Percentiles rank a stretch among this genome's conserved stretches.
Conservation (phyloP, 2,888 invertebrate species). For the Tipula helvola region DNA sequence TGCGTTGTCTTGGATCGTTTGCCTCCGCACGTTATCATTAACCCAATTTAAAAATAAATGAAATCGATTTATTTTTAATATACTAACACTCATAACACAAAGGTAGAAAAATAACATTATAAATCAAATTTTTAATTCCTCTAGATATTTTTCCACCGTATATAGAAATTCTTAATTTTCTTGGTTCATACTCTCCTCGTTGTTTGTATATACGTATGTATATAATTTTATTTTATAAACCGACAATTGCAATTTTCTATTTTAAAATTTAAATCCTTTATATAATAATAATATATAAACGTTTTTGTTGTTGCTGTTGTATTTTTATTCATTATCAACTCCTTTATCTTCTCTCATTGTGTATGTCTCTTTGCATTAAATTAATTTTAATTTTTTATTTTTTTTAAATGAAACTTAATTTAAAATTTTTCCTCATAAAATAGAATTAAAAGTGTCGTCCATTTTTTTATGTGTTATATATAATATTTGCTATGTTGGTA, state of each 20-base stretch:
- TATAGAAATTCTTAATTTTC: neutral
- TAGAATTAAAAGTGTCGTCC: constrained; percentile 4
- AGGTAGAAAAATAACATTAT: neutral
- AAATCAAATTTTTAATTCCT: neutral
- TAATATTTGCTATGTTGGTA: neutral
- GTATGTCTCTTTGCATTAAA: constrained; percentile 4
- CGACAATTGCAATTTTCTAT: constrained; percentile 4
- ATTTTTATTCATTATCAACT: neutral
- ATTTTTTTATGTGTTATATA: neutral
- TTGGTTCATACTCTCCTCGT: neutral
- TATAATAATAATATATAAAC: neutral
- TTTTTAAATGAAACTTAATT: neutral
- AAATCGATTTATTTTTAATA: neutral
- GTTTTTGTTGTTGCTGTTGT: neutral
- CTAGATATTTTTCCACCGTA: neutral
- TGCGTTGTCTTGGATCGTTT: neutral
- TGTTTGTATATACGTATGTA: neutral
- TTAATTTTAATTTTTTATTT: neutral
- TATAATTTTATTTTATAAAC: neutral
- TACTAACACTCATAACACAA: neutral
- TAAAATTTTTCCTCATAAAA: neutral
- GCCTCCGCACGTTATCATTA: neutral
- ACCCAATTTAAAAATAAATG: neutral
- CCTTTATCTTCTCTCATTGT: neutral
- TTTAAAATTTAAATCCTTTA: constrained; percentile 4